A percentile compares a stretch with the other conserved stretches of the same genome.
These are phyloP conservation scores for Thecophora atra DNA, from an alignment of 2,888 invertebrate species.

Conservation along the genomic window DNA sequence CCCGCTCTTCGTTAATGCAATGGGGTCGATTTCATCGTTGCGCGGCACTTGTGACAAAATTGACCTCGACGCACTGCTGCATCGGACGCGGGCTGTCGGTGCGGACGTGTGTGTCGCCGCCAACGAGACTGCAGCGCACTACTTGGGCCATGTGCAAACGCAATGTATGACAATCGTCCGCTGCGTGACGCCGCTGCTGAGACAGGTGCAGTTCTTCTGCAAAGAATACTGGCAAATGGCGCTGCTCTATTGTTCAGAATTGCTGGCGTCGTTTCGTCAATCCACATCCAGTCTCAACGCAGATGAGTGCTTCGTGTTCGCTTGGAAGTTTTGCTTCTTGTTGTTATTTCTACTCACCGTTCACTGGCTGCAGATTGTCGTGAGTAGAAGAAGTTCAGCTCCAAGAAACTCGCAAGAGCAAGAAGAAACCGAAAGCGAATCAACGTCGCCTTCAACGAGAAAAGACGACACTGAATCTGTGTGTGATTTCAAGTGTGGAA, in stretches of 20 bases:
- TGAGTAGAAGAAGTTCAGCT: not conserved
- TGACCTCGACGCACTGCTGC: slow-evolving; percentile 19
- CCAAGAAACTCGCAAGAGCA: not conserved
- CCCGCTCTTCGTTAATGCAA: slow-evolving; percentile 2
- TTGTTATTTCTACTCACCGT: slow-evolving; percentile 56
- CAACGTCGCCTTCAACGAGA: slow-evolving; percentile 3
- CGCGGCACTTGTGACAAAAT: slow-evolving; percentile 28
- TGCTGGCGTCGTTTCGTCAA: slow-evolving; percentile 33
- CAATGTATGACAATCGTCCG: slow-evolving; percentile 40
- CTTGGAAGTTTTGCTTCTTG: slow-evolving; percentile 50
- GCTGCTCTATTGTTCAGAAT: slow-evolving; percentile 36
- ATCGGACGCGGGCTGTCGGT: not conserved
- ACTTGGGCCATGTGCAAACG: slow-evolving; percentile 37
- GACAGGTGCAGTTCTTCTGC: slow-evolving; percentile 40
- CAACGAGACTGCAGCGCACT: not conserved
- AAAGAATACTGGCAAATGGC: slow-evolving; percentile 42
- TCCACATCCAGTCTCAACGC: not conserved
- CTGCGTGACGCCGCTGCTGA: slow-evolving; percentile 38
- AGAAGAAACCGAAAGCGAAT: not conserved
- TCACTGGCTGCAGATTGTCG: slow-evolving; percentile 47
- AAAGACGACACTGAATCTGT: slow-evolving; percentile 2
- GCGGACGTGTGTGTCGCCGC: not conserved
- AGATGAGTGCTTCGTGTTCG: slow-evolving; percentile 52
- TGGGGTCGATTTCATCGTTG: slow-evolving; percentile 8
- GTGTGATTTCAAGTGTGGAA: slow-evolving; percentile 34